Evolutionary conservation across 2,113 vertebrate species (phyloP), one percentile per base, ranked within the genome.

Genomic region (Istiophorus platypterus): DNA sequence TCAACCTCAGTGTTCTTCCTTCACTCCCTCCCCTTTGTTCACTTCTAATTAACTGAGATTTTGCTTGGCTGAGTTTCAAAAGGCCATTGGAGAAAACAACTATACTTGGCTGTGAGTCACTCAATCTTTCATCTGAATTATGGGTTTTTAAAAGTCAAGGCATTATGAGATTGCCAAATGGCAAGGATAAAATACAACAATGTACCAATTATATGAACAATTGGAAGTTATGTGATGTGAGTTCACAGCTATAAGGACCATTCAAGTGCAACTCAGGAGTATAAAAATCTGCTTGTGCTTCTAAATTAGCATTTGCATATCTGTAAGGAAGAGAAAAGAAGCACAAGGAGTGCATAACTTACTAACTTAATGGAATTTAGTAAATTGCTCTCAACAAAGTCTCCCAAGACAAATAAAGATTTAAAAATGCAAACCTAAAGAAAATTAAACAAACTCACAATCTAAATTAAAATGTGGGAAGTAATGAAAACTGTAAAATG

Each of bases 1-100:
- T 91, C 89, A 88, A 37, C 84, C 72, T 78, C 56, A 42, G 61
- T 78, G 76, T 68, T 89, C 85, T 45, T 84, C 69, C 64, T 70
- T 76, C 88, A 83, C 80, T 76, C 79, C 80, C 74, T 86, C 65
- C 27, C 91, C 88, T 91, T 89, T 92, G 88, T 89, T 92, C 86
- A 88, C 72, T 90, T 88, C 85, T 92, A 93, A 94, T 93, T 93
- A 92, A 90, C 80, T 80, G 87, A 91, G 89, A 91, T 90, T 92
- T 92, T 92, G 88, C 91, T 90, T 94, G 89, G 88, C 83, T 92
- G 88, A 69, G 85, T 91, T 90, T 92, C 89, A 93, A 93, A 94
- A 92, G 92, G 88, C 90, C 87, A 92, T 76, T 88, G 81, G 85
- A 87, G 69, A 85, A 91, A 90, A 85, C 69, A 86, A 72, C 84